Evolutionary conservation across 2,888 invertebrate genomes (phyloP), one percentile per base, ranked within the genome.

Genomic region (Prosopocoilus inquinatus): DNA sequence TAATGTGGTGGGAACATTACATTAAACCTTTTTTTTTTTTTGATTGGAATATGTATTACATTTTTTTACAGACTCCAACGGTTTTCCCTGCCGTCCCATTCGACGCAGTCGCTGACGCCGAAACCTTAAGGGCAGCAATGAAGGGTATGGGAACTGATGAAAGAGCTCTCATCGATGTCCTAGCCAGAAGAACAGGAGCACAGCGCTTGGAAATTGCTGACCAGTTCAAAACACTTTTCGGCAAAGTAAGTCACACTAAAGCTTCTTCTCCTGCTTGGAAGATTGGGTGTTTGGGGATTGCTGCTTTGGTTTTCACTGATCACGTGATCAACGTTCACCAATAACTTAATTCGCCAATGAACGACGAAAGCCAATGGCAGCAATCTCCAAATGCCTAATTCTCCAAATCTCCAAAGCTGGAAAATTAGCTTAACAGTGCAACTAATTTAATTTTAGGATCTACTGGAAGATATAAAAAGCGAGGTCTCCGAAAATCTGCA

Each of bases 131-230:
- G n/a, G 90, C 89, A 67, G 94, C 94, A 0, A 94, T 94, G 94
- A 94, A 93, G 78, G 94, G 94, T 47, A 87, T 91, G 65, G 93
- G 95, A 28, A 96, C 96, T 0, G 92, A 96, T 73, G 96, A 96
- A 75, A 89, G 90, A 70, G 83, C 91, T 0, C 89, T 96, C 66
- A 94, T 95, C 56, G 86, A 89, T 64, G 87, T 96, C 9, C 80
- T 97, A 46, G 86, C 90, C 5, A 85, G 85, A 61, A 85, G 96
- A 48, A 88, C 88, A 62, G 94, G 94, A 71, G 84, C 84, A 33
- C 96, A 98, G 77, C 84, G 97, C 54, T 82, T 92, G 65, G 86
- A 92, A 70, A 91, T 95, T 66, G 85, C 87, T 16, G 81, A 84
- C 32, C 86, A 88, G 69, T 95, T 90, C 76, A 95, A 95, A 78